phyloP scores from a whole-genome alignment of 2,113 vertebrate species.

The Chaenocephalus aceratus region DNA sequence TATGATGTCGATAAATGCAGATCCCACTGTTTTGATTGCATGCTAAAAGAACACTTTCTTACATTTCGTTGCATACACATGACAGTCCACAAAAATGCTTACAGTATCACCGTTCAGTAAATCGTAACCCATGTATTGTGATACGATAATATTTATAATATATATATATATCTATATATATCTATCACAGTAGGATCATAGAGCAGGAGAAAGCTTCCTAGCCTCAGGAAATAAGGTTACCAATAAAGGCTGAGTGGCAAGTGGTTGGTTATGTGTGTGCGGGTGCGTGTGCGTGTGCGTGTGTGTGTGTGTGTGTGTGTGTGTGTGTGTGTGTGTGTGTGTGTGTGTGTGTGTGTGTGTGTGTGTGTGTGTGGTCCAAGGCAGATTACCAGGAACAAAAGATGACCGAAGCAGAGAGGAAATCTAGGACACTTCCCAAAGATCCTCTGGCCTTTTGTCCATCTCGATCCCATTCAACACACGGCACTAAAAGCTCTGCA shows the following conservation, averaged over 20 bases:
- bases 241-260: conserved; percentile 37
- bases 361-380: conserved; percentile 40
- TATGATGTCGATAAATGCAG: too few species aligned
- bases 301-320: conserved; percentile 7
- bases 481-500: conserved; percentile 12
- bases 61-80: too few species aligned
- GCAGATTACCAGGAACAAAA: conserved; percentile 60
- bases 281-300: not conserved
- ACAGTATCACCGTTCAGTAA: too few species aligned
- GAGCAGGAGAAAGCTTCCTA: conserved; percentile 1
- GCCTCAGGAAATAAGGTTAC: conserved; percentile 9
- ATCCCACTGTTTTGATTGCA: too few species aligned
- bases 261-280: conserved; percentile 6
- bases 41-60: too few species aligned
- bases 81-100: too few species aligned
- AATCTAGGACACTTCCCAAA: conserved; percentile 76
- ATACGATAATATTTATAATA: too few species aligned
- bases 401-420: conserved; percentile 43
- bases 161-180: too few species aligned
- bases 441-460: conserved; percentile 73
- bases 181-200: not conserved
- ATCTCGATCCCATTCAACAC: conserved; percentile 68
- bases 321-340: not conserved
- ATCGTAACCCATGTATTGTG: too few species aligned
- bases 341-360: conserved; percentile 11